Evolutionary conservation across 64 coral and sea anemone species (phyloP).

Genomic region (Acropora tenuis): DNA sequence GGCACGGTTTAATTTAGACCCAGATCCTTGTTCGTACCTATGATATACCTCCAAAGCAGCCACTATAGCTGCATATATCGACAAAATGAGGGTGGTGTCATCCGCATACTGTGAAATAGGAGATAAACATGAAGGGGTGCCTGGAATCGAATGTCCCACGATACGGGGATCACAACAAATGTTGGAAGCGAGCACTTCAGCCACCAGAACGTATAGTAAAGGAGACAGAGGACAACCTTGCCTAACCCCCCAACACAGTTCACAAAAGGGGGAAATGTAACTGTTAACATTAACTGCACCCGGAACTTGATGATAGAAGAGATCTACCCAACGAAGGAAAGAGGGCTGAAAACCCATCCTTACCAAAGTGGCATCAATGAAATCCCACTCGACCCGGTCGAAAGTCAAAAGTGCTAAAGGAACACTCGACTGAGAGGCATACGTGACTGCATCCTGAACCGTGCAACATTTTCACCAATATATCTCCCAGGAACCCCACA

Average conservation of each 20-base stretch:
- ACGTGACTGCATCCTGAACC: constrained; percentile 2
- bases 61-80: background rate
- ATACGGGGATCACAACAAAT: background rate
- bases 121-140: background rate
- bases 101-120: constrained; percentile 51
- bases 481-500: constrained; percentile 28
- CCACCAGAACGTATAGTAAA: background rate
- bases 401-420: constrained; percentile 6
- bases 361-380: background rate
- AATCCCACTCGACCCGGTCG: constrained; percentile 38
- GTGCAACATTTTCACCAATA: constrained; percentile 40
- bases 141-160: background rate
- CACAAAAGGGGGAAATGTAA: background rate
- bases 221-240: background rate
- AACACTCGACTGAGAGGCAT: background rate
- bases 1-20: background rate
- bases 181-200: background rate
- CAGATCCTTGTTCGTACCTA: constrained; percentile 5
- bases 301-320: background rate
- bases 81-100: constrained; percentile 9
- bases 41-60: background rate
- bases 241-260: background rate
- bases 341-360: constrained; percentile 57
- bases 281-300: background rate
- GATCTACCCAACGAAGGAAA: background rate